Evolutionary conservation across 2,888 invertebrate species (phyloP).

Genomic region (Hemaris fuciformis): DNA sequence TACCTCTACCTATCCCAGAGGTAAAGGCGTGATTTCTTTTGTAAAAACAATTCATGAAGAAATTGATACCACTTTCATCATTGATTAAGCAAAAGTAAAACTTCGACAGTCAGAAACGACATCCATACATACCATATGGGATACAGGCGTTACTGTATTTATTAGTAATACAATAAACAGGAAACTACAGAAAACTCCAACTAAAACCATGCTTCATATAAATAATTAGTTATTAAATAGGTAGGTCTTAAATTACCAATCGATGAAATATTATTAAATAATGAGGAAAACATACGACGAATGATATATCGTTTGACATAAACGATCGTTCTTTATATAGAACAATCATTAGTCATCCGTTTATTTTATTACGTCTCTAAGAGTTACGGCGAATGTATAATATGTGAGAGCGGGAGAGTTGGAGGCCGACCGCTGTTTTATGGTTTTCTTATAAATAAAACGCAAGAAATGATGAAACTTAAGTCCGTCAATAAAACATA

Average conservation of each 20-base stretch:
- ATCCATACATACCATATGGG: no score
- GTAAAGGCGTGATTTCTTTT: no score
- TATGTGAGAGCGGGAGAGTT: background rate
- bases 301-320: background rate
- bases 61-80: no score
- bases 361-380: conserved; percentile 5
- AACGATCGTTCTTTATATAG: background rate
- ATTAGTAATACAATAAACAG: no score
- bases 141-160: no score
- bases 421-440: conserved; percentile 3
- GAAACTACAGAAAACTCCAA: no score
- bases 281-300: background rate
- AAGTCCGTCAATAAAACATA: background rate
- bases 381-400: conserved; percentile 10
- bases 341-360: background rate
- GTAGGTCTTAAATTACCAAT: background rate
- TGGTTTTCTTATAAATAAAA: conserved; percentile 12
- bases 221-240: background rate
- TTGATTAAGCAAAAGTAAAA: no score
- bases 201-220: no score
- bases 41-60: no score
- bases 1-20: no score
- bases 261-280: background rate
- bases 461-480: conserved; percentile 9
- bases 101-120: no score